Conservation (phyloP, 2,113 vertebrate species). For the Neopipo cinnamomea region DNA sequence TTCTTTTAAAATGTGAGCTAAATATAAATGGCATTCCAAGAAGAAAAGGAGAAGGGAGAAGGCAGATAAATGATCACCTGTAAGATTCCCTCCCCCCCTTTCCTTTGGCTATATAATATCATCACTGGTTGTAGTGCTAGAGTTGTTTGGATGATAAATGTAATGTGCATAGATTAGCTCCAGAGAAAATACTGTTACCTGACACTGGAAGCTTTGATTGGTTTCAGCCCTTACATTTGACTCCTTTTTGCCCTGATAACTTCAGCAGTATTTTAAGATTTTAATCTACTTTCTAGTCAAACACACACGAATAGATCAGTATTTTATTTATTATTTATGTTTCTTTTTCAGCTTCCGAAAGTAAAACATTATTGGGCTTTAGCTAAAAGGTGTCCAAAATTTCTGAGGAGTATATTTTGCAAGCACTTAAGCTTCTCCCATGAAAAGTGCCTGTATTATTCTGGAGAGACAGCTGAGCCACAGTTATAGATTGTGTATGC, state of each 20-base stretch:
- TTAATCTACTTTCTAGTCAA: constrained; percentile 69
- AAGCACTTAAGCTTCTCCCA: not conserved
- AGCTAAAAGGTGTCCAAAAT: not conserved
- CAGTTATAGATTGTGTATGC: not conserved
- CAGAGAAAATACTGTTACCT: not conserved
- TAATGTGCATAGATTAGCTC: constrained; percentile 60
- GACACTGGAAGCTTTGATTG: constrained; percentile 54
- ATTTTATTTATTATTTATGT: constrained; percentile 55
- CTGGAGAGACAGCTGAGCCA: constrained; percentile 3
- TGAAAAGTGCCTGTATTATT: not conserved
- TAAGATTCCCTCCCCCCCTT: not conserved
- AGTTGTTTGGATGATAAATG: constrained; percentile 70
- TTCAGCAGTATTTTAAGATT: constrained; percentile 71
- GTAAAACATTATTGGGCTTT: constrained; percentile 28
- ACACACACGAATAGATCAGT: constrained; percentile 26
- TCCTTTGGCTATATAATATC: constrained; percentile 47
- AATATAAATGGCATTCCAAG: constrained; percentile 43
- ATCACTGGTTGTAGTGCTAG: constrained; percentile 36
- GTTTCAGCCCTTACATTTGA: constrained; percentile 53
- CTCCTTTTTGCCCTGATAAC: constrained; percentile 57
- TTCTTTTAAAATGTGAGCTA: constrained; percentile 62
- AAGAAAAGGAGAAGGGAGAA: not conserved
- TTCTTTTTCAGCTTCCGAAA: constrained; percentile 49
- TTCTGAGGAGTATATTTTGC: not conserved
- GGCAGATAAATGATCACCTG: constrained; percentile 54